Evolutionary conservation across 2,797 vertebrate species (phyloP), one percentile per base, ranked within the genome.

Genomic region (Typhlichthys eigenmanni): DNA sequence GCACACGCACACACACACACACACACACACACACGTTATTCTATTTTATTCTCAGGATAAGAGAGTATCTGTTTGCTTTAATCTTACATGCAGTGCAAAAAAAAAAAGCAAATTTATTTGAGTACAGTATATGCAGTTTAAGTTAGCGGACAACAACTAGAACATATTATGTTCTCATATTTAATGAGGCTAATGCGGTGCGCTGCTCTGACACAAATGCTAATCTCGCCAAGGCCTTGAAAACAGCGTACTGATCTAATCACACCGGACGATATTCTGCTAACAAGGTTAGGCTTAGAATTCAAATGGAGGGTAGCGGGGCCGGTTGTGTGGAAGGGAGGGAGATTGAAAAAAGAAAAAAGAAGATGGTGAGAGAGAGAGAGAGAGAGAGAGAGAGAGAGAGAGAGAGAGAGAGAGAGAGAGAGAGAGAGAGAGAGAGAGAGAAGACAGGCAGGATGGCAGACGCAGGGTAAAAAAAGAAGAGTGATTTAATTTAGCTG

Each of bases 401-500:
- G 32, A 13, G 19, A 55, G 43, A 63, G 43, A 63, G 5, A 13
- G 48, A 34, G 51, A 51, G 46, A 48, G 38, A 45, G 45, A 14
- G 64, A 46, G 32, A 51, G 54, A 51, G 47, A 13, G 51, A 60
- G 55, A 74, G 82, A 72, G 82, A 81, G 72, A 75, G 52, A 76
- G 75, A 68, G 76, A 63, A 79, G 82, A 81, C 71, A 75, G 54
- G 77, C 76, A 68, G 79, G 64, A 80, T 67, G 79, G 66, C 76
- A 65, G 79, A 65, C 43, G 19, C 64, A 81, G 69, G 72, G 74
- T 56, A 74, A 71, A 72, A 85, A 29, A 71, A 79, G 79, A 75
- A 76, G 81, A 81, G 80, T 86, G 84, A 88, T 88, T 90, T 88
- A 78, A 89, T 91, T 90, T 87, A 84, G 85, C 82, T 61, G 83